Percentiles rank a stretch among this genome's conserved stretches.
These are phyloP conservation scores for Sebastes trivittatus DNA, from an alignment of 2,797 vertebrate species.

Conservation along the genomic window DNA sequence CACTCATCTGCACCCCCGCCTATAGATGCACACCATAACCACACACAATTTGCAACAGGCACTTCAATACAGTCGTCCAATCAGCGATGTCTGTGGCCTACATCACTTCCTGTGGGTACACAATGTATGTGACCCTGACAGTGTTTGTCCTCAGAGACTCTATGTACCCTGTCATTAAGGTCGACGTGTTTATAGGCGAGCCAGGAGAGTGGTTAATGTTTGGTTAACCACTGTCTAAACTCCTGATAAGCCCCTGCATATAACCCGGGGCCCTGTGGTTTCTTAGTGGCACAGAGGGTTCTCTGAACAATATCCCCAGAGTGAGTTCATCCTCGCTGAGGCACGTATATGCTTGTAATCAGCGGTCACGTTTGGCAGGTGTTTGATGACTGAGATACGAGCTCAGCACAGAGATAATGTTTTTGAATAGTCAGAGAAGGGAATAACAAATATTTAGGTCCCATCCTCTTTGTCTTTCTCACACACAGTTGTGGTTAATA, in stretches of 20 bases:
- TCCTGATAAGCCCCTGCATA: conserved; percentile 49
- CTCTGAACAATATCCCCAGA: conserved; percentile 28
- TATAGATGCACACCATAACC: neutral
- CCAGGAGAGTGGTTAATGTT: conserved; percentile 52
- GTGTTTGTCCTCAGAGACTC: conserved; percentile 48
- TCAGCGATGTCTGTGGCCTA: neutral
- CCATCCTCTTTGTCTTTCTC: neutral
- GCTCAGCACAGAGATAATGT: neutral
- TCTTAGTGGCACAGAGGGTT: conserved; percentile 25
- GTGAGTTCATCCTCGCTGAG: conserved; percentile 41
- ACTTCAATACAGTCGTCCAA: neutral
- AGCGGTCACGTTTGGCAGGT: conserved; percentile 51
- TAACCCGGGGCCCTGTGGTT: conserved; percentile 37
- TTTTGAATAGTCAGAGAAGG: neutral
- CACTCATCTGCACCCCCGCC: neutral
- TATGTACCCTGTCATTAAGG: conserved; percentile 42
- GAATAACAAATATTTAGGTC: conserved; percentile 13
- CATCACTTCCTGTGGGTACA: conserved; percentile 15
- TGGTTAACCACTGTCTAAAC: conserved; percentile 69
- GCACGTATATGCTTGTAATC: conserved; percentile 33
- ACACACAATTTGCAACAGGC: neutral
- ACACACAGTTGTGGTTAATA: conserved; percentile 21
- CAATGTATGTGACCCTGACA: conserved; percentile 5
- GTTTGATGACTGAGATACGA: conserved; percentile 58
- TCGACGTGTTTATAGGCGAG: conserved; percentile 22